phyloP scores from a whole-genome alignment of 2,797 vertebrate species.

The Odontamblyopus rebecca region DNA sequence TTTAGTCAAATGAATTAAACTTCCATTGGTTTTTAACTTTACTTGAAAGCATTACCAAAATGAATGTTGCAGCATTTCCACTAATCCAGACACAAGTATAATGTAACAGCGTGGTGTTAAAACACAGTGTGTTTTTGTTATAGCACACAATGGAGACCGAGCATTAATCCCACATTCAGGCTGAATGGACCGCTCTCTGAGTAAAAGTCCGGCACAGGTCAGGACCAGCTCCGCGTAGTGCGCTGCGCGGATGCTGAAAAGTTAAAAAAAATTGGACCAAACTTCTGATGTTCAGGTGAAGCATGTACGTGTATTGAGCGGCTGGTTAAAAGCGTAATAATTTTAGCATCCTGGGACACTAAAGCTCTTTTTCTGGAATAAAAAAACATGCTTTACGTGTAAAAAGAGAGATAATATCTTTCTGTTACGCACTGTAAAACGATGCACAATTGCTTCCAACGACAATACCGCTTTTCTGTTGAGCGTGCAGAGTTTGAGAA shows the following conservation, averaged over 20 bases:
- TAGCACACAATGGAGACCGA: slow-evolving; percentile 3
- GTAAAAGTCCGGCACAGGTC: slow-evolving; percentile 1
- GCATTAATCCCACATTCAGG: not conserved
- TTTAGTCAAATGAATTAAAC: slow-evolving; percentile 29
- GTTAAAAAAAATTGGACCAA: slow-evolving; percentile 60
- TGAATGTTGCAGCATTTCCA: not conserved
- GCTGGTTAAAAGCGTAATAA: not conserved
- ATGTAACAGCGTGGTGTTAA: not conserved
- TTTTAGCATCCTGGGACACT: slow-evolving; percentile 11
- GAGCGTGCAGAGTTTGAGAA: slow-evolving; percentile 15
- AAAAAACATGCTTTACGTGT: slow-evolving; percentile 8
- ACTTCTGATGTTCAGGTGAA: slow-evolving; percentile 51
- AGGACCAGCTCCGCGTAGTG: slow-evolving; percentile 7
- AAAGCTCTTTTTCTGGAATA: slow-evolving; percentile 4
- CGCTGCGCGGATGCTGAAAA: slow-evolving; percentile 51
- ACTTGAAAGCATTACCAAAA: slow-evolving; percentile 10
- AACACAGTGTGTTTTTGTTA: slow-evolving; percentile 12
- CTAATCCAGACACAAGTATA: not conserved
- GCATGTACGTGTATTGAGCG: not conserved
- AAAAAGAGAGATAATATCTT: slow-evolving; percentile 8
- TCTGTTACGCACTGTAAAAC: not conserved
- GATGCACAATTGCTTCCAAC: not conserved
- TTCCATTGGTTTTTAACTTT: slow-evolving; percentile 9
- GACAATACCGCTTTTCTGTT: slow-evolving; percentile 5
- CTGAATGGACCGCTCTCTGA: not conserved